Evolutionary conservation across 2,113 vertebrate genomes (phyloP).

Genomic region (Gadus chalcogrammus): DNA sequence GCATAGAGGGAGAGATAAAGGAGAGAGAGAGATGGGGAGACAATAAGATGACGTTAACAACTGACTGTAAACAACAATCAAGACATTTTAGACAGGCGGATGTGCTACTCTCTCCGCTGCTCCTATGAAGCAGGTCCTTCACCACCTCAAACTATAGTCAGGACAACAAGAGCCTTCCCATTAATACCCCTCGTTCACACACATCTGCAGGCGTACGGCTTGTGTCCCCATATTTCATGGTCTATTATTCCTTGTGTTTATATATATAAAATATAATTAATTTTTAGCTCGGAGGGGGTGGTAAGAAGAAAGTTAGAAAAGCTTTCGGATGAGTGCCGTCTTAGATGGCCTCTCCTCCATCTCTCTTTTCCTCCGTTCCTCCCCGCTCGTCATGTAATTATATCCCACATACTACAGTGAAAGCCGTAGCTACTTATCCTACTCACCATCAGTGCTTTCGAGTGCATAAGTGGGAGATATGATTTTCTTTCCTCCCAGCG

Average conservation of each 20-base stretch:
- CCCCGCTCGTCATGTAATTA: neutral
- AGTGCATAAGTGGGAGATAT: constrained; percentile 9
- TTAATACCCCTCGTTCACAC: constrained; percentile 1
- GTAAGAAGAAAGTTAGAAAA: constrained; percentile 3
- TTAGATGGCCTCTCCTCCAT: constrained; percentile 50
- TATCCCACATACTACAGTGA: constrained; percentile 9
- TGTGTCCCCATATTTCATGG: neutral
- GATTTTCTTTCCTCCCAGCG: constrained; percentile 4
- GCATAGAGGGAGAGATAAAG: neutral
- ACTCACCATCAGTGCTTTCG: constrained; percentile 4
- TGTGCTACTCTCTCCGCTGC: neutral
- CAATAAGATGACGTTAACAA: neutral
- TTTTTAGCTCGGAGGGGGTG: constrained; percentile 3
- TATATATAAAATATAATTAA: constrained; percentile 9
- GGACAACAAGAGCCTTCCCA: constrained; percentile 19
- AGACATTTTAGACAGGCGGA: neutral
- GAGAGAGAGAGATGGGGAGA: no score
- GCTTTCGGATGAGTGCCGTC: constrained; percentile 46
- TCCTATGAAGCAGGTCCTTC: neutral
- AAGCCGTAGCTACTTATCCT: constrained; percentile 19
- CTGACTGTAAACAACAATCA: neutral
- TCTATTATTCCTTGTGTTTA: neutral
- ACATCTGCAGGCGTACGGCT: neutral
- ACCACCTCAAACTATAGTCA: neutral
- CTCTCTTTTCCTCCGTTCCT: neutral